Percentiles rank a stretch among this genome's conserved stretches.
phyloP scores from a whole-genome alignment of 1,140 invertebrate species.

The Pseudomyrmex gracilis region DNA sequence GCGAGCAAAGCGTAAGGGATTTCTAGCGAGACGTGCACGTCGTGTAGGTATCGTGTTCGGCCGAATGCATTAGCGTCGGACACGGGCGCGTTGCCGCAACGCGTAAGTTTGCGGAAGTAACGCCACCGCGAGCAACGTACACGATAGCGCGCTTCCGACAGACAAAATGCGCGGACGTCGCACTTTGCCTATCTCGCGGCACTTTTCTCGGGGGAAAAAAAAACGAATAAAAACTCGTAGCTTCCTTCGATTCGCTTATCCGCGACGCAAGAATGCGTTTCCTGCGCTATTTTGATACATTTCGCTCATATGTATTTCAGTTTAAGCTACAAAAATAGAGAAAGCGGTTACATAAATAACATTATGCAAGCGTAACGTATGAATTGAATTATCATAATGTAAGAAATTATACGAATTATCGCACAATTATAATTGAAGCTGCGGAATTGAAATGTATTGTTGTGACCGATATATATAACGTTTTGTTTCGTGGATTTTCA shows the following conservation, averaged over 20 bases:
- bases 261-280: slow-evolving; percentile 10
- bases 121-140: slow-evolving; percentile 43
- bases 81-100: slow-evolving; percentile 10
- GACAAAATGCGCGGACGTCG: slow-evolving; percentile 42
- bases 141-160: slow-evolving; percentile 61
- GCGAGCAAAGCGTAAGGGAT: slow-evolving; percentile 57
- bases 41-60: slow-evolving; percentile 18
- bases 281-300: slow-evolving; percentile 20
- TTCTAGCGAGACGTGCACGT: slow-evolving; percentile 51
- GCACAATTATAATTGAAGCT: slow-evolving; percentile 1
- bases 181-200: slow-evolving; percentile 40
- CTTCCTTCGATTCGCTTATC: slow-evolving; percentile 25
- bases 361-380: slow-evolving; percentile 17
- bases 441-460: not conserved
- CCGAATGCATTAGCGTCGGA: slow-evolving; percentile 29
- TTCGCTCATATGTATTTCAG: not conserved
- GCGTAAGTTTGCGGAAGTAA: slow-evolving; percentile 68
- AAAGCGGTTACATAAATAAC: slow-evolving; percentile 49
- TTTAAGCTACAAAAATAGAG: slow-evolving; percentile 26
- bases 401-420: slow-evolving; percentile 3
- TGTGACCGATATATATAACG: not conserved
- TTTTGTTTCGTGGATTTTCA: not conserved
- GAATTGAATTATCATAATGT: not conserved
- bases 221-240: not conserved
- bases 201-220: not conserved